Conservation (phyloP, 2,888 invertebrate genomes). For the Eilema sororculum region DNA sequence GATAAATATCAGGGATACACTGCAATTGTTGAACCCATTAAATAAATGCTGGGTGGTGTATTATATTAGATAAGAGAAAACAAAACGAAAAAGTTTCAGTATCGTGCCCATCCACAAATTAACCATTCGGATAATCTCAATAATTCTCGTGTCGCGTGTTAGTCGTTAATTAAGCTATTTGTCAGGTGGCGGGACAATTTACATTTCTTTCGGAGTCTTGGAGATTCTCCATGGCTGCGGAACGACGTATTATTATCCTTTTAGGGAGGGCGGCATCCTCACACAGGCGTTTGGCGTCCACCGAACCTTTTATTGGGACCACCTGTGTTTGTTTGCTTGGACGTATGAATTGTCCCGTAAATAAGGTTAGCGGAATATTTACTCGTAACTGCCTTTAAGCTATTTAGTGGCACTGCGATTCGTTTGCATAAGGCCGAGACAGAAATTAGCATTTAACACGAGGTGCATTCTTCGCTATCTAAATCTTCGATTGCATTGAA, state of each 20-base stretch:
- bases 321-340: conserved; percentile 82
- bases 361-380: conserved; percentile 84
- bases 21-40: neutral
- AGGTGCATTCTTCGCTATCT: conserved; percentile 59
- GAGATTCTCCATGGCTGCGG: conserved; percentile 72
- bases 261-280: conserved; percentile 85
- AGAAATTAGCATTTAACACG: conserved; percentile 80
- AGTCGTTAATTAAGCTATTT: conserved; percentile 87
- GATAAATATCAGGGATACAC: neutral
- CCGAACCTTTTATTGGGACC: conserved; percentile 85
- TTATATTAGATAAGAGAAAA: conserved; percentile 9
- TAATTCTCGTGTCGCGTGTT: conserved; percentile 79
- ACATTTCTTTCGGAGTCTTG: conserved; percentile 82
- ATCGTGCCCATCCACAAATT: conserved; percentile 51
- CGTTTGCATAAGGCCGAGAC: conserved; percentile 78
- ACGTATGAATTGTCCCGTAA: conserved; percentile 87
- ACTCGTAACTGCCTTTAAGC: conserved; percentile 73
- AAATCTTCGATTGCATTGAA: conserved; percentile 63
- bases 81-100: conserved; percentile 32
- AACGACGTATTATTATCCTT: conserved; percentile 87
- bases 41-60: neutral
- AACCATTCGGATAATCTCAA: conserved; percentile 75
- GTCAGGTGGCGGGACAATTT: conserved; percentile 82
- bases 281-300: conserved; percentile 72
- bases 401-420: conserved; percentile 78